Conservation (phyloP, 2,888 invertebrate genomes). For the Noctua fimbriata region DNA sequence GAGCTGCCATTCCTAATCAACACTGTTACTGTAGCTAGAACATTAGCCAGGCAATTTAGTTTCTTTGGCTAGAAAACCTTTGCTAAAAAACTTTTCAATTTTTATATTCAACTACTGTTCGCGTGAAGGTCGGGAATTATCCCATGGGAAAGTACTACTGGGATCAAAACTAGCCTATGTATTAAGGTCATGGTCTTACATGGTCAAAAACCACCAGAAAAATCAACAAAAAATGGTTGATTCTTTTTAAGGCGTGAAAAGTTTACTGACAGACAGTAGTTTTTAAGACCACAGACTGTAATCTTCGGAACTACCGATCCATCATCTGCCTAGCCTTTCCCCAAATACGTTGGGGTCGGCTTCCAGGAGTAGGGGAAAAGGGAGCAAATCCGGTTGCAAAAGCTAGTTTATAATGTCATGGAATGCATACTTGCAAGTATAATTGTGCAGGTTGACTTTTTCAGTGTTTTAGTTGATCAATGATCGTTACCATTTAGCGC, state of each 20-base stretch:
- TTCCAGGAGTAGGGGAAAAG: too few relatives aligned
- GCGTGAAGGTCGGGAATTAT: neutral
- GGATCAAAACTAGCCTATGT: neutral
- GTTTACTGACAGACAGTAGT: neutral
- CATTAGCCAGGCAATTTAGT: constrained; percentile 17
- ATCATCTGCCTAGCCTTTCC: too few relatives aligned
- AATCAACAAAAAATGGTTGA: too few relatives aligned
- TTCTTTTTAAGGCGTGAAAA: neutral
- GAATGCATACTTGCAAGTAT: too few relatives aligned
- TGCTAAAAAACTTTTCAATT: neutral
- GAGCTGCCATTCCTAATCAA: constrained; percentile 17
- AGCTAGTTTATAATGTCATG: too few relatives aligned
- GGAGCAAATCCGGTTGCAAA: too few relatives aligned
- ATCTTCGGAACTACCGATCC: neutral
- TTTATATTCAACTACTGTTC: neutral
- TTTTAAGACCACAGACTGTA: neutral
- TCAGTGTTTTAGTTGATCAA: too few relatives aligned
- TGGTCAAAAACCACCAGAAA: too few relatives aligned
- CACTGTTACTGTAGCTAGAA: neutral
- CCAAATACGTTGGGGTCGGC: too few relatives aligned
- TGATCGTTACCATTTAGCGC: too few relatives aligned
- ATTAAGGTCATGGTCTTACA: neutral
- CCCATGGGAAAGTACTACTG: neutral
- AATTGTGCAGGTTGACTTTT: too few relatives aligned
- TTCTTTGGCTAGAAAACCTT: neutral